phyloP scores from a whole-genome alignment of 92 coral and sea anemone species.

The Actinernus sp. region DNA sequence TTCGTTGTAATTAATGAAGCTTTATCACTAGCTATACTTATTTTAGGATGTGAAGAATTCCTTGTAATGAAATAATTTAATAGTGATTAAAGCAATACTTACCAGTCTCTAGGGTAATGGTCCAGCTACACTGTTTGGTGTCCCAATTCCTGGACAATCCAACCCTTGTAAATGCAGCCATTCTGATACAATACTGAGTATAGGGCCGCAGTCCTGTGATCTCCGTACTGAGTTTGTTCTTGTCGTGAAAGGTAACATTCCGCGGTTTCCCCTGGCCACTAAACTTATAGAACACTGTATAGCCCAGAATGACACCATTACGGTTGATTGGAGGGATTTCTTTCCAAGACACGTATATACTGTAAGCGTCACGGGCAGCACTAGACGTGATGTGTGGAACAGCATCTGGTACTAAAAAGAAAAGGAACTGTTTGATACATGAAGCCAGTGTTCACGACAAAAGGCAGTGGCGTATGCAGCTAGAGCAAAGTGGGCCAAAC shows the following conservation, averaged over 20 bases:
- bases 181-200: conserved; percentile 57
- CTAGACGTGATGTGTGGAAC: conserved; percentile 31
- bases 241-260: conserved; percentile 17
- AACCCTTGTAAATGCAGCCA: conserved; percentile 47
- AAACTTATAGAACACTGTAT: conserved; percentile 38
- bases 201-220: conserved; percentile 39
- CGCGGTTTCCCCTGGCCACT: background rate
- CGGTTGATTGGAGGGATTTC: conserved; percentile 18
- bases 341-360: conserved; percentile 55
- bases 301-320: conserved; percentile 58
- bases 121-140: background rate
- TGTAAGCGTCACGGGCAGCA: conserved; percentile 59
- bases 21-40: too few species aligned
- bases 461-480: too few species aligned
- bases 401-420: conserved; percentile 43
- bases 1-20: too few species aligned
- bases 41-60: too few species aligned
- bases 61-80: too few species aligned
- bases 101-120: conserved; percentile 50
- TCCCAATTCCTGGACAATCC: conserved; percentile 52
- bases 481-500: too few species aligned
- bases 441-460: too few species aligned
- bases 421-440: too few species aligned
- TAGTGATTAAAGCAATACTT: too few species aligned
- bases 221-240: conserved; percentile 13